Evolutionary conservation across 1,140 invertebrate species (phyloP).

Genomic region (Episyrphus balteatus): DNA sequence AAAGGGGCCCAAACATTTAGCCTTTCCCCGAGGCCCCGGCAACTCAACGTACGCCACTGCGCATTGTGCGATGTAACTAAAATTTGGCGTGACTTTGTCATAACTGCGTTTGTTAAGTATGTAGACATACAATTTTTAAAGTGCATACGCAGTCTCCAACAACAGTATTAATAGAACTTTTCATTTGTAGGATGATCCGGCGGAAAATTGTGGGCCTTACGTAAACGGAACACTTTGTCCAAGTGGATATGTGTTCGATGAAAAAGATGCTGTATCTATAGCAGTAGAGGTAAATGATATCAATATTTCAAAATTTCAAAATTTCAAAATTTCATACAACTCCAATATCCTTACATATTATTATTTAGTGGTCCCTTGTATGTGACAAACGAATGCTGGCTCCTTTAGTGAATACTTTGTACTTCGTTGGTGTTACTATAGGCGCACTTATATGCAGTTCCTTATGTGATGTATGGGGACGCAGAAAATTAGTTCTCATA

Average conservation of each 20-base stretch:
- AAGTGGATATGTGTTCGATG: slow-evolving; percentile 1
- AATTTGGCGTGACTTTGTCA: too few species aligned
- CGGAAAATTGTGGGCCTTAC: background rate
- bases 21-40: too few species aligned
- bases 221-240: background rate
- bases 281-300: background rate
- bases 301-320: background rate
- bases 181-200: background rate
- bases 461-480: slow-evolving; percentile 1
- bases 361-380: background rate
- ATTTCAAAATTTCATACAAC: background rate
- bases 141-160: too few species aligned
- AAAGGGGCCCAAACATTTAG: too few species aligned
- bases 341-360: background rate
- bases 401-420: background rate
- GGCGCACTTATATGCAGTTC: background rate
- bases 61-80: too few species aligned
- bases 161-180: too few species aligned
- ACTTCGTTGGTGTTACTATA: background rate
- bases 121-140: too few species aligned
- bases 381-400: background rate
- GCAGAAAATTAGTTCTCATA: background rate
- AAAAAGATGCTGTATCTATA: background rate
- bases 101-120: too few species aligned
- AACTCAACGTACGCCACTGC: too few species aligned